Conservation (phyloP, 2,113 vertebrate genomes). For the Psittacula cyanocephala region DNA sequence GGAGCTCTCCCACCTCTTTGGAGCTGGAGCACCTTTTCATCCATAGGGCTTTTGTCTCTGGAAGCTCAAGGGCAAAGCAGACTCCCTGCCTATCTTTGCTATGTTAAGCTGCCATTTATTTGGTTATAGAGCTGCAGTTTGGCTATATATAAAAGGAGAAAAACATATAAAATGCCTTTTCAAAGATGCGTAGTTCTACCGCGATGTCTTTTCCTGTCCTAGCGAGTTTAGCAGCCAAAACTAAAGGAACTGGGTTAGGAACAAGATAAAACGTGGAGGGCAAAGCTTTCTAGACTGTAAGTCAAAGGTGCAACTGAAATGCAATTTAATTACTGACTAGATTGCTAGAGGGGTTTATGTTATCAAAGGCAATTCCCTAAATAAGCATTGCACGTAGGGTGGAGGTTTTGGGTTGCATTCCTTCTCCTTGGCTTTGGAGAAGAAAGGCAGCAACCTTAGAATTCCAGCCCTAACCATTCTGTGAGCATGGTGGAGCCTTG, state of each 20-base stretch:
- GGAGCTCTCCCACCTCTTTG: background rate
- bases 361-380: slow-evolving; percentile 12
- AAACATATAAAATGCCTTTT: background rate
- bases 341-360: background rate
- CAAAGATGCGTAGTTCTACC: background rate
- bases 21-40: background rate
- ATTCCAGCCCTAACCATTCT: background rate
- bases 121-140: background rate
- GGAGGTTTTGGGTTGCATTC: background rate
- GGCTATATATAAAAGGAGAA: background rate
- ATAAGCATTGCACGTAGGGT: background rate
- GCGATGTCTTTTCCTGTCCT: background rate
- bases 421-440: background rate
- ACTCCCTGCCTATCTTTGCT: background rate
- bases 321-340: slow-evolving; percentile 9
- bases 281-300: background rate
- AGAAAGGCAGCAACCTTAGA: background rate
- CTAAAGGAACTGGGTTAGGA: background rate
- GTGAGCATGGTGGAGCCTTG: background rate
- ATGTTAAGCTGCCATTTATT: background rate
- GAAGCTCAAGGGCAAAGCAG: background rate
- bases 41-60: background rate
- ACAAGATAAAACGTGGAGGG: background rate
- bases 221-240: background rate
- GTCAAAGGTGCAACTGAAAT: slow-evolving; percentile 11